These are phyloP conservation scores for Aphis gossypii DNA, from an alignment of 1,140 invertebrate genomes.

Conservation along the genomic window DNA sequence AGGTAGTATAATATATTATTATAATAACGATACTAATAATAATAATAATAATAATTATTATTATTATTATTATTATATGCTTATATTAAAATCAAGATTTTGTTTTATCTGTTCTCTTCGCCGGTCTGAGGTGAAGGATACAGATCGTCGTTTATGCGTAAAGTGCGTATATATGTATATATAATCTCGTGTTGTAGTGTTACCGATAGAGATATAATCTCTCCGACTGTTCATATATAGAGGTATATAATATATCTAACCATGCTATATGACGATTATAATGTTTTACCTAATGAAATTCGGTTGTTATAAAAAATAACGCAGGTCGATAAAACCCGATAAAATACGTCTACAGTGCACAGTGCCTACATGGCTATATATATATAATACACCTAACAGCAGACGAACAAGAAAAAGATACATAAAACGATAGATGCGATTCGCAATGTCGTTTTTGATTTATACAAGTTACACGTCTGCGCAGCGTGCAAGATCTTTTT, in stretches of 20 bases:
- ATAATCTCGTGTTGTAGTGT: conserved; percentile 32
- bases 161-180: not conserved
- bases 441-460: conserved; percentile 51
- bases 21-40: not conserved
- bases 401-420: conserved; percentile 1
- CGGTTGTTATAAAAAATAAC: conserved; percentile 38
- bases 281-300: conserved; percentile 47
- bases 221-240: not conserved
- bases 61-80: not conserved
- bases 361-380: not conserved
- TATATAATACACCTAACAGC: not conserved
- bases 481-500: not conserved
- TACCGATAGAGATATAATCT: conserved; percentile 48
- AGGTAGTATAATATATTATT: not conserved
- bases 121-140: not conserved
- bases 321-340: conserved; percentile 16
- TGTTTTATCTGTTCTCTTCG: conserved; percentile 16
- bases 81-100: not conserved
- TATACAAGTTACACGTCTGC: not conserved
- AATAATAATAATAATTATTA: not conserved
- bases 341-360: not conserved
- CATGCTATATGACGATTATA: not conserved
- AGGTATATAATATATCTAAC: not conserved
- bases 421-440: conserved; percentile 40
- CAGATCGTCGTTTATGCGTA: conserved; percentile 14